Conservation (phyloP, 2,888 invertebrate species). For the Phania funesta region DNA sequence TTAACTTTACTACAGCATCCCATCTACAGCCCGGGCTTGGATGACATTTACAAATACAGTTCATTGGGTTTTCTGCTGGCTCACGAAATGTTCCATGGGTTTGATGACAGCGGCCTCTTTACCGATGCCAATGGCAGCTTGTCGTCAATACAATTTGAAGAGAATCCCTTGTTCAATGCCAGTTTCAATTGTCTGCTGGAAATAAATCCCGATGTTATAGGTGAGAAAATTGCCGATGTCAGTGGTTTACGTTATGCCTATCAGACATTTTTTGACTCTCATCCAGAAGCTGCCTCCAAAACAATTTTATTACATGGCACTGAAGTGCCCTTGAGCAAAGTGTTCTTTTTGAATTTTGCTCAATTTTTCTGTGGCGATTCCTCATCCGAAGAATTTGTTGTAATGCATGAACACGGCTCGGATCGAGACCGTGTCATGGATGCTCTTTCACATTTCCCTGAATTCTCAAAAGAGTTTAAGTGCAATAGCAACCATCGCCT, state of each 20-base stretch:
- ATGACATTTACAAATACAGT: slow-evolving; percentile 67
- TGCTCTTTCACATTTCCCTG: slow-evolving; percentile 67
- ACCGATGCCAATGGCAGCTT: slow-evolving; percentile 53
- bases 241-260: slow-evolving; percentile 69
- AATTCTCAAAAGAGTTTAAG: slow-evolving; percentile 58
- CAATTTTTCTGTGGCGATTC: slow-evolving; percentile 69
- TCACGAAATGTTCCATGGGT: slow-evolving; percentile 69
- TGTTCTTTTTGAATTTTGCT: slow-evolving; percentile 69
- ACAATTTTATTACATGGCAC: slow-evolving; percentile 15
- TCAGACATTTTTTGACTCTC: slow-evolving; percentile 59
- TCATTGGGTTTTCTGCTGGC: slow-evolving; percentile 68
- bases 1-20: slow-evolving; percentile 65
- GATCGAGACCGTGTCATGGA: slow-evolving; percentile 67
- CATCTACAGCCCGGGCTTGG: slow-evolving; percentile 60
- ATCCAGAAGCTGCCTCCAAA: slow-evolving; percentile 5
- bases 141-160: slow-evolving; percentile 10
- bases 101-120: slow-evolving; percentile 66
- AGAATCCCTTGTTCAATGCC: slow-evolving; percentile 50
- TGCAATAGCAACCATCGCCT: slow-evolving; percentile 41
- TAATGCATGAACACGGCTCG: slow-evolving; percentile 63
- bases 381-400: slow-evolving; percentile 3
- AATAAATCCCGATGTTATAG: slow-evolving; percentile 58
- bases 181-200: slow-evolving; percentile 57
- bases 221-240: slow-evolving; percentile 69
- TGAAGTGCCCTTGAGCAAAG: neutral